A percentile compares a stretch with the other conserved stretches of the same genome.
phyloP scores from a whole-genome alignment of 2,888 invertebrate species.

The Xestobium rufovillosum region DNA sequence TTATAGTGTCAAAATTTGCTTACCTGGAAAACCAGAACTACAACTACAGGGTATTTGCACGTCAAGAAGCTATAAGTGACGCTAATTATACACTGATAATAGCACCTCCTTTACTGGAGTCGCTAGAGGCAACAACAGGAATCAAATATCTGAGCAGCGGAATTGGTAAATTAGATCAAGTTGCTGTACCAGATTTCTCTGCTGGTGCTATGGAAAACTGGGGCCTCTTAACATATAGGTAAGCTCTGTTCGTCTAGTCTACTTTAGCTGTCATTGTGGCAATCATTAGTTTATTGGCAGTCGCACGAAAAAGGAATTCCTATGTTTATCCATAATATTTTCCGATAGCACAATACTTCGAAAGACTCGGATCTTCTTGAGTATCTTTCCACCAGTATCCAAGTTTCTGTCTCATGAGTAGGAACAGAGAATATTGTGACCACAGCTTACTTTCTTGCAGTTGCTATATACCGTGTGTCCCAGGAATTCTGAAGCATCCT shows the following conservation, averaged over 20 bases:
- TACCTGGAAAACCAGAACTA: not conserved
- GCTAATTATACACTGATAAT: slow-evolving; percentile 43
- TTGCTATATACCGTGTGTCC: too few relatives aligned
- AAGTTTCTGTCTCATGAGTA: too few relatives aligned
- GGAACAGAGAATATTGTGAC: too few relatives aligned
- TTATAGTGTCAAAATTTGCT: slow-evolving; percentile 70
- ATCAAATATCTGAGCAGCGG: slow-evolving; percentile 49
- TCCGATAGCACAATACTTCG: too few relatives aligned
- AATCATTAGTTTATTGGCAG: not conserved
- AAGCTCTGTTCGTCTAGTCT: slow-evolving; percentile 12
- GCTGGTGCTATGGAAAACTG: slow-evolving; percentile 91
- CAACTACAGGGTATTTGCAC: slow-evolving; percentile 36
- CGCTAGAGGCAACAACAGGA: slow-evolving; percentile 52
- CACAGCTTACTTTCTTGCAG: too few relatives aligned
- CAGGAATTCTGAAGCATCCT: too few relatives aligned
- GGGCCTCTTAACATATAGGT: slow-evolving; percentile 79
- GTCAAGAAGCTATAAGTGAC: slow-evolving; percentile 43
- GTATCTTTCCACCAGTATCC: too few relatives aligned
- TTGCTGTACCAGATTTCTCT: slow-evolving; percentile 78
- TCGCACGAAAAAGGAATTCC: too few relatives aligned
- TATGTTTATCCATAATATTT: too few relatives aligned
- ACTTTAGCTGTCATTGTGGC: not conserved
- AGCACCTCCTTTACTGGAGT: slow-evolving; percentile 43
- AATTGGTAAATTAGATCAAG: slow-evolving; percentile 69
- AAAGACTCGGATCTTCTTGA: too few relatives aligned